phyloP scores from a whole-genome alignment of 2,113 vertebrate genomes.

The Donacobius atricapilla region DNA sequence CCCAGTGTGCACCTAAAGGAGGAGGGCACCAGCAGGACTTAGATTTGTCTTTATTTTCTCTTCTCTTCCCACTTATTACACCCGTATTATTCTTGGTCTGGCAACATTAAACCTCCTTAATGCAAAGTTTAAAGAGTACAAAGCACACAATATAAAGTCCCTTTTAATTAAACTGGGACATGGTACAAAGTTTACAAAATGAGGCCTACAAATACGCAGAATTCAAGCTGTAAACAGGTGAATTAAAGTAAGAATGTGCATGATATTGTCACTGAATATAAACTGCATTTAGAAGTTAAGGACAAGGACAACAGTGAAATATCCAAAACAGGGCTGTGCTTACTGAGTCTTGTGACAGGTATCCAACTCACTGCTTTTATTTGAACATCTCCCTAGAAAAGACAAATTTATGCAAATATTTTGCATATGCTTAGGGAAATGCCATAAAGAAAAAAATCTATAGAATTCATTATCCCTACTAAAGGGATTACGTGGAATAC shows the following conservation, averaged over 20 bases:
- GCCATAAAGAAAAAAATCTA: neutral
- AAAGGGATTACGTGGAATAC: neutral
- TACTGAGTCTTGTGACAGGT: neutral
- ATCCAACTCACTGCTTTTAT: neutral
- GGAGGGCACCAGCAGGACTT: neutral
- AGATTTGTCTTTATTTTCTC: neutral
- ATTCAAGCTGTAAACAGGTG: neutral
- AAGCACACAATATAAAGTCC: neutral
- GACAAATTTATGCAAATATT: neutral
- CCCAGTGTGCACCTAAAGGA: accelerated
- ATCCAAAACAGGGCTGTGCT: neutral
- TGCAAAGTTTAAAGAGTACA: neutral
- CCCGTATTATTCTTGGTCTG: neutral
- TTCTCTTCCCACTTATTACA: neutral
- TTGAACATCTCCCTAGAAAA: neutral
- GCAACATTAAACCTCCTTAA: neutral
- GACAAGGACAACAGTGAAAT: neutral
- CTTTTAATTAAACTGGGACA: neutral
- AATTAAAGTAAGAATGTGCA: neutral
- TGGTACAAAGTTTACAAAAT: neutral
- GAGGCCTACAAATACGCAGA: neutral
- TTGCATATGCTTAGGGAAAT: neutral
- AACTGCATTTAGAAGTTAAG: neutral
- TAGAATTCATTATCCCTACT: neutral
- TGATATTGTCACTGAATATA: neutral